A percentile compares a stretch with the other conserved stretches of the same genome.
Conservation (phyloP, 2,113 vertebrate genomes). For the Scomber japonicus region DNA sequence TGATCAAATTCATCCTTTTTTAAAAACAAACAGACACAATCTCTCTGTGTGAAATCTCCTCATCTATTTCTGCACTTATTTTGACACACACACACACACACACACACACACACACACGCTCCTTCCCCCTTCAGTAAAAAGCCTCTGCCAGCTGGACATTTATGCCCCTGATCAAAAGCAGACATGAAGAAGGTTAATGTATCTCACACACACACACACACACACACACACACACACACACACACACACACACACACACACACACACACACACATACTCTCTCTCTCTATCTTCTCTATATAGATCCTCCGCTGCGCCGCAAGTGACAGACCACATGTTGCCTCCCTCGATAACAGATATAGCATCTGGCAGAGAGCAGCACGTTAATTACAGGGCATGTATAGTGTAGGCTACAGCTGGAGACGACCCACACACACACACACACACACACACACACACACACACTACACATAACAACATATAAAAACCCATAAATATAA, state of each 20-base stretch:
- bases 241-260: constrained; percentile 6
- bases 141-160: too few species aligned
- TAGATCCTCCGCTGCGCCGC: constrained; percentile 55
- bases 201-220: not conserved
- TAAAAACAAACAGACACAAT: not conserved
- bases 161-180: constrained; percentile 7
- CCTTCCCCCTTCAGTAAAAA: too few species aligned
- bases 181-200: constrained; percentile 9
- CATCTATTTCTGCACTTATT: not conserved
- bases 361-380: constrained; percentile 74
- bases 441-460: not conserved
- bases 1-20: not conserved
- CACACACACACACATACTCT: constrained; percentile 3
- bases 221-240: constrained; percentile 10
- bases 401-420: constrained; percentile 56
- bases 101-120: not conserved
- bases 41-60: not conserved
- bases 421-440: constrained; percentile 30
- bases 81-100: not conserved
- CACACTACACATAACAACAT: constrained; percentile 42
- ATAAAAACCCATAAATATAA: constrained; percentile 45
- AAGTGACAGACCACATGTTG: constrained; percentile 65
- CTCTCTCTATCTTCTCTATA: constrained; percentile 35
- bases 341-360: constrained; percentile 73
- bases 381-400: constrained; percentile 77